Percentiles rank a stretch among this genome's conserved stretches.
These are phyloP conservation scores for Drosophila navojoa DNA, from an alignment of 1,140 invertebrate genomes.

Conservation along the genomic window DNA sequence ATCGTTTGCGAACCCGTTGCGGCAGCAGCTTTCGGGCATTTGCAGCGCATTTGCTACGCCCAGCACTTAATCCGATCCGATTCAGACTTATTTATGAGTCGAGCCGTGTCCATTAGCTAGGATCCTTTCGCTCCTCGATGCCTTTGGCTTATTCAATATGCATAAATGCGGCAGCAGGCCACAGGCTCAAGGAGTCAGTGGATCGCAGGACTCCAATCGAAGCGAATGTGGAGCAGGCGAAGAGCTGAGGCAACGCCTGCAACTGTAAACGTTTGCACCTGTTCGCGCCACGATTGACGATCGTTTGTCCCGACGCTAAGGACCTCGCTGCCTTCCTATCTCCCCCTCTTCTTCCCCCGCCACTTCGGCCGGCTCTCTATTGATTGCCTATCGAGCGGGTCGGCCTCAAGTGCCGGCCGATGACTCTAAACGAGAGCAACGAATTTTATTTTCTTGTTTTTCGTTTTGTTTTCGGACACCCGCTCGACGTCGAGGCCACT, in stretches of 20 bases:
- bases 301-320: slow-evolving; percentile 33
- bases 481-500: slow-evolving; percentile 26
- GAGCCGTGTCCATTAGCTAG: not conserved
- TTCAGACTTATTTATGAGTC: not conserved
- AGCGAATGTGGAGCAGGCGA: not conserved
- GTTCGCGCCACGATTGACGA: slow-evolving; percentile 46
- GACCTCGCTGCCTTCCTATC: not conserved
- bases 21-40: not conserved
- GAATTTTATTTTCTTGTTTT: not conserved
- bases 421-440: slow-evolving; percentile 43
- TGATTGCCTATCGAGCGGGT: slow-evolving; percentile 62
- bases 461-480: not conserved
- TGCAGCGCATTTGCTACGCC: not conserved
- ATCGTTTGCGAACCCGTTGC: no score
- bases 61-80: not conserved
- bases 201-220: not conserved
- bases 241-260: slow-evolving; percentile 15
- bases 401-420: slow-evolving; percentile 21
- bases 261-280: slow-evolving; percentile 69
- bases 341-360: not conserved
- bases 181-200: not conserved
- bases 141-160: not conserved
- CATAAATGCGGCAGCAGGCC: not conserved
- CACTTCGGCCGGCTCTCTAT: slow-evolving; percentile 28
- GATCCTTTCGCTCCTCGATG: not conserved